A percentile compares a stretch with the other conserved stretches of the same genome.
phyloP scores from a whole-genome alignment of 2,113 vertebrate species.

The Phoenicopterus ruber region DNA sequence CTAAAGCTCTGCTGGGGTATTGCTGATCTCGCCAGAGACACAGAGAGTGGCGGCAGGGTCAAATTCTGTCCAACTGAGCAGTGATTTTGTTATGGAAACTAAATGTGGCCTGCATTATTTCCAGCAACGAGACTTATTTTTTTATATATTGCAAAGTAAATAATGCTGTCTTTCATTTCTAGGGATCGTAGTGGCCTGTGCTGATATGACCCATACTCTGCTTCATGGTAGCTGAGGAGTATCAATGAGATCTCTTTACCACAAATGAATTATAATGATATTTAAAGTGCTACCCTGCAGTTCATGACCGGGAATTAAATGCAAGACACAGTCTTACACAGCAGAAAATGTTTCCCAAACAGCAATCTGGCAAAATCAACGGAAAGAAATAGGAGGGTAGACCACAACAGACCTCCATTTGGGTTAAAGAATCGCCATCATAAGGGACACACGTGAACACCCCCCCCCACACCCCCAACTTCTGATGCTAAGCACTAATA shows the following conservation, averaged over 20 bases:
- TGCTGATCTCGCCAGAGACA: not conserved
- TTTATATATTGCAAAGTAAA: not conserved
- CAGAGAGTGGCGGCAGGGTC: not conserved
- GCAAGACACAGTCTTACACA: not conserved
- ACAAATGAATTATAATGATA: not conserved
- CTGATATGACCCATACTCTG: not conserved
- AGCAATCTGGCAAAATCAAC: not conserved
- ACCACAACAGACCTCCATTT: not conserved
- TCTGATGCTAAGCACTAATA: not conserved
- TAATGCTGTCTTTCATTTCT: not conserved
- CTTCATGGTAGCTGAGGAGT: not conserved
- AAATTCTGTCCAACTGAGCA: not conserved
- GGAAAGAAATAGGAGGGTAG: not conserved
- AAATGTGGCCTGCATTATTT: not conserved
- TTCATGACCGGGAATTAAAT: not conserved
- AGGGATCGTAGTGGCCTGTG: not conserved
- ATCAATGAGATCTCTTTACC: not conserved
- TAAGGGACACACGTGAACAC: fast-evolving
- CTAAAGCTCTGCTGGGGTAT: not conserved
- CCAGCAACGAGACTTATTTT: not conserved
- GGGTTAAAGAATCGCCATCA: not conserved
- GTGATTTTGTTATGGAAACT: not conserved
- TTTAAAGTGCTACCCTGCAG: not conserved
- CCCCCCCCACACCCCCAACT: not conserved
- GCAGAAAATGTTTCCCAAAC: not conserved